Percentiles rank a stretch among this genome's conserved stretches.
Conservation (phyloP, 1,140 invertebrate genomes). For the Brachystomella parvula region DNA sequence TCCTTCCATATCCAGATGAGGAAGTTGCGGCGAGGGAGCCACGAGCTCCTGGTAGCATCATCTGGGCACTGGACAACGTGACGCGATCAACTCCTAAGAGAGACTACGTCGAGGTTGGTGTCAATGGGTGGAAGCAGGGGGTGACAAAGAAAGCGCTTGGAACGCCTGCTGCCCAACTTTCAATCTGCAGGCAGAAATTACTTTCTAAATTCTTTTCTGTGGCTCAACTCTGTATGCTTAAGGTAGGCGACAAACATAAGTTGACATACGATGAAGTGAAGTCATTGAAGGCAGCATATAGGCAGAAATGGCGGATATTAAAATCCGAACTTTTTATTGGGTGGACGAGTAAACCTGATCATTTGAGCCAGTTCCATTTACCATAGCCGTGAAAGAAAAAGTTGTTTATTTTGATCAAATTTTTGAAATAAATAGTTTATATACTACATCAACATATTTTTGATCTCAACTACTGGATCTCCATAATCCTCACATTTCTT, state of each 20-base stretch:
- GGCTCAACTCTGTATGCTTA: background rate
- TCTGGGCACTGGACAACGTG: slow-evolving; percentile 35
- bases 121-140: slow-evolving; percentile 72
- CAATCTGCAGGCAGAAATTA: slow-evolving; percentile 58
- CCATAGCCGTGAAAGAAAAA: too few relatives aligned
- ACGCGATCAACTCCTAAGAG: slow-evolving; percentile 5
- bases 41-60: slow-evolving; percentile 38
- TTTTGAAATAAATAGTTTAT: too few relatives aligned
- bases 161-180: slow-evolving; percentile 48
- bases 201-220: slow-evolving; percentile 48
- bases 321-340: slow-evolving; percentile 33
- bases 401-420: too few relatives aligned
- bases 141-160: slow-evolving; percentile 61
- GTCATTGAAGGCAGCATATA: slow-evolving; percentile 33
- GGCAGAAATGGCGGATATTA: slow-evolving; percentile 33
- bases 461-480: too few relatives aligned
- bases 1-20: slow-evolving; percentile 30
- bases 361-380: slow-evolving; percentile 25
- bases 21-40: slow-evolving; percentile 18
- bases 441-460: too few relatives aligned
- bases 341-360: slow-evolving; percentile 39
- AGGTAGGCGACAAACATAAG: slow-evolving; percentile 27
- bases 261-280: slow-evolving; percentile 37
- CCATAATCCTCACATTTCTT: too few relatives aligned
- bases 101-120: slow-evolving; percentile 60